phyloP scores from a whole-genome alignment of 2,113 vertebrate species.

The Ammospiza nelsoni region DNA sequence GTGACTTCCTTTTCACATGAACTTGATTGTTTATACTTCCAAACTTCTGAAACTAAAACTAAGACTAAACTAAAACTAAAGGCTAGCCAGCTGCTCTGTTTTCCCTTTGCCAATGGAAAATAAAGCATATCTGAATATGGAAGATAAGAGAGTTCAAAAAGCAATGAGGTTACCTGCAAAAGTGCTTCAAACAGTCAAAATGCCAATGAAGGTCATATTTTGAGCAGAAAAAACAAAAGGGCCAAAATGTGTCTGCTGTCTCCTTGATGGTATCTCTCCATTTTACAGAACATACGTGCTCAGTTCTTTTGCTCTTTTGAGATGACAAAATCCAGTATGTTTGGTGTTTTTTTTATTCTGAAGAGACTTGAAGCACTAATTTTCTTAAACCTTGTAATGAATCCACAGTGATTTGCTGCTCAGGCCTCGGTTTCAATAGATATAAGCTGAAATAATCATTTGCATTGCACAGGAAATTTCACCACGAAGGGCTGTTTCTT shows the following conservation, averaged over 20 bases:
- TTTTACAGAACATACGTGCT: background rate
- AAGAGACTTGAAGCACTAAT: background rate
- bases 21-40: background rate
- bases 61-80: background rate
- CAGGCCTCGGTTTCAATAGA: background rate
- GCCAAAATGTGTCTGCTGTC: background rate
- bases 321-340: background rate
- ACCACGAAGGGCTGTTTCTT: background rate
- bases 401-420: background rate
- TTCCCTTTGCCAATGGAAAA: background rate
- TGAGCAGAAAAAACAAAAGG: background rate
- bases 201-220: background rate
- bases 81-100: background rate
- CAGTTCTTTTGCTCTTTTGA: background rate
- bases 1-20: background rate
- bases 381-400: background rate
- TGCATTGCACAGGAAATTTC: background rate
- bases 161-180: background rate
- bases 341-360: background rate
- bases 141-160: background rate
- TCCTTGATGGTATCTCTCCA: background rate
- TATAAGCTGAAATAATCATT: background rate
- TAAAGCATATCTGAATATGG: background rate
- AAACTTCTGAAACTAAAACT: background rate
- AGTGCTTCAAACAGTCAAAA: background rate